Conservation (phyloP, 2,113 vertebrate species). For the Phrynosoma platyrhinos region DNA sequence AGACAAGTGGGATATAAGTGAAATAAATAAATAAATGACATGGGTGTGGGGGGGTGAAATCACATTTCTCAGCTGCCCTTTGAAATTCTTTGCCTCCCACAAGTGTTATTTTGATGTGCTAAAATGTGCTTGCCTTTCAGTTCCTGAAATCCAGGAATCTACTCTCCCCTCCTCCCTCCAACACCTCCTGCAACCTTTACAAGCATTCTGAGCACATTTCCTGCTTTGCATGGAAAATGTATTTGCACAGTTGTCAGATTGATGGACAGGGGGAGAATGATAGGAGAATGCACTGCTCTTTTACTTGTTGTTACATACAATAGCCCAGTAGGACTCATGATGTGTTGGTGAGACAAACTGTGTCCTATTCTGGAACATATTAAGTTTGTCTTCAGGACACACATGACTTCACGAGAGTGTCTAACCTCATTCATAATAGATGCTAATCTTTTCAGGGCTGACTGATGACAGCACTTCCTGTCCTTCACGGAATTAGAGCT, state of each 20-base stretch:
- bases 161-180: conserved; percentile 76
- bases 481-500: conserved; percentile 95
- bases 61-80: conserved; percentile 53
- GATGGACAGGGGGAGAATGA: conserved; percentile 87
- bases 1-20: too few relatives aligned
- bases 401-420: conserved; percentile 94
- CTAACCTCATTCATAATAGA: conserved; percentile 96
- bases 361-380: conserved; percentile 93
- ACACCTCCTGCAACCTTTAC: conserved; percentile 74
- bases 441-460: conserved; percentile 98
- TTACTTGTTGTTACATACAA: conserved; percentile 89
- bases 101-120: conserved; percentile 64
- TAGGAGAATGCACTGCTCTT: conserved; percentile 77
- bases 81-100: conserved; percentile 57
- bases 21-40: not conserved
- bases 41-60: too few relatives aligned
- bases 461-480: conserved; percentile 97
- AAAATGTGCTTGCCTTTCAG: conserved; percentile 63
- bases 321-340: conserved; percentile 86
- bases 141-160: conserved; percentile 72
- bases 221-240: conserved; percentile 89
- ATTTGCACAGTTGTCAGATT: conserved; percentile 92
- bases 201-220: conserved; percentile 78
- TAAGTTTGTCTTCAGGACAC: conserved; percentile 98
- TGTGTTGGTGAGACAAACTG: conserved; percentile 87